Base-by-base conservation (phyloP, 2,113 vertebrate species). In the Austrofundulus limnaeus region DNA sequence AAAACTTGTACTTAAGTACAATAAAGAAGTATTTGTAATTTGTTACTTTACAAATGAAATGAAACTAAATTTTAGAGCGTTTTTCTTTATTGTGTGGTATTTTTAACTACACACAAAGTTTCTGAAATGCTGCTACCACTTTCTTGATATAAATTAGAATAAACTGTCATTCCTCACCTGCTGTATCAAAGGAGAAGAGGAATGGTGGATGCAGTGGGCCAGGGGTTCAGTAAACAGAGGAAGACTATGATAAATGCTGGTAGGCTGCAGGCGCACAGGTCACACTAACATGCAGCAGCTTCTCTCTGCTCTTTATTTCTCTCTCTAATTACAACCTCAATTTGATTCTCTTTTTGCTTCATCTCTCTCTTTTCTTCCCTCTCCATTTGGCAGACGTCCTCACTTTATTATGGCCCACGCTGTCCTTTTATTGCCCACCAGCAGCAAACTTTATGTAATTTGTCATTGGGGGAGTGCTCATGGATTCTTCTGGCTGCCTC, bases 351-450 rank as follows among this genome's bases (percentile, higher is more conserved):
- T 34, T 8, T 34, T 34, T 34, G 14, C 45, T 61, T 57, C 34
- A 48, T 70, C 20, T 24, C 28, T 11, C 41, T 56, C 41, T 69
- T 70, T 48, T 67, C 53, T 66, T 59, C 23, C 34, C 38, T 37
- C 67, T 68, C 61, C 42, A 56, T 70, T 78, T 82, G 70, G 75
- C 75, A 60, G 38, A 25, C 28, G 11, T 37, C 69, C 74, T 71
- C 58, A 56, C 66, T 81, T 83, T 80, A 78, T 82, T 70, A 76
- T 49, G 41, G 64, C 43, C 68, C 79, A 60, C 58, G 34, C 74
- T 75, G 61, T 69, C 66, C 71, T 66, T 75, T 84, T 87, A 84
- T 85, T 81, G 70, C 74, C 61, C 82, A 63, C 31, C 31, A 34
- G 77, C 82, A 73, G 74, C 77, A 77, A 71, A 77, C 78, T 75